These are phyloP conservation scores for Stomatorhinus ivindoensis DNA, from an alignment of 2,113 vertebrate genomes.

Conservation along the genomic window DNA sequence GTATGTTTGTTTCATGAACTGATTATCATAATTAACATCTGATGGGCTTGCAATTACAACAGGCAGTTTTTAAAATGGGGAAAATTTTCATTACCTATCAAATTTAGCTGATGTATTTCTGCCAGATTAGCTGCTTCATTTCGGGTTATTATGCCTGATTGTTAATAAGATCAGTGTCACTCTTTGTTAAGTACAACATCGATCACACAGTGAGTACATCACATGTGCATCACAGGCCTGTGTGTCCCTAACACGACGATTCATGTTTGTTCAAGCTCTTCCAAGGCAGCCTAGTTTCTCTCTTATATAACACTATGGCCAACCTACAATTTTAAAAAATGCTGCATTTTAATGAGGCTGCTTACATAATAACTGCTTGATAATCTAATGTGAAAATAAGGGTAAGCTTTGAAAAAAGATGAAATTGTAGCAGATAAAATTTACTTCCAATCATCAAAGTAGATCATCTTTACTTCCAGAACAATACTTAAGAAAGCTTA, in stretches of 20 bases:
- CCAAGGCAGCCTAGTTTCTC: background rate
- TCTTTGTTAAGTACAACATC: slow-evolving; percentile 10
- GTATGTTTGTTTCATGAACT: background rate
- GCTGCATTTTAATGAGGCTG: slow-evolving; percentile 13
- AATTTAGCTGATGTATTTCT: slow-evolving; percentile 12
- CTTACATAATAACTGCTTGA: slow-evolving; percentile 21
- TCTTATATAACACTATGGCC: slow-evolving; percentile 6
- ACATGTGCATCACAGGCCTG: background rate
- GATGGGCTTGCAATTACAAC: slow-evolving; percentile 14
- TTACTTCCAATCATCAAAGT: background rate
- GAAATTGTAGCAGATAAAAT: background rate
- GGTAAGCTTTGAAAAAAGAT: background rate
- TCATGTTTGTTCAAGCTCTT: slow-evolving; percentile 2
- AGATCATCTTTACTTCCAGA: background rate
- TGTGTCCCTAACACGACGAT: background rate
- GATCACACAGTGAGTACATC: background rate
- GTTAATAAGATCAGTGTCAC: slow-evolving; percentile 25
- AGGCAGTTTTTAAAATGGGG: slow-evolving; percentile 11
- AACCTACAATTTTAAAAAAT: background rate
- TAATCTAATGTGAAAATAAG: slow-evolving; percentile 14
- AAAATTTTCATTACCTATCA: background rate
- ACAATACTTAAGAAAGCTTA: background rate
- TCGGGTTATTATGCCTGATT: slow-evolving; percentile 14
- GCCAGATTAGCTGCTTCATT: slow-evolving; percentile 17
- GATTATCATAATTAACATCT: background rate